These are phyloP conservation scores for Onchidella celtica DNA, from an alignment of 2,888 invertebrate species.

Conservation along the genomic window DNA sequence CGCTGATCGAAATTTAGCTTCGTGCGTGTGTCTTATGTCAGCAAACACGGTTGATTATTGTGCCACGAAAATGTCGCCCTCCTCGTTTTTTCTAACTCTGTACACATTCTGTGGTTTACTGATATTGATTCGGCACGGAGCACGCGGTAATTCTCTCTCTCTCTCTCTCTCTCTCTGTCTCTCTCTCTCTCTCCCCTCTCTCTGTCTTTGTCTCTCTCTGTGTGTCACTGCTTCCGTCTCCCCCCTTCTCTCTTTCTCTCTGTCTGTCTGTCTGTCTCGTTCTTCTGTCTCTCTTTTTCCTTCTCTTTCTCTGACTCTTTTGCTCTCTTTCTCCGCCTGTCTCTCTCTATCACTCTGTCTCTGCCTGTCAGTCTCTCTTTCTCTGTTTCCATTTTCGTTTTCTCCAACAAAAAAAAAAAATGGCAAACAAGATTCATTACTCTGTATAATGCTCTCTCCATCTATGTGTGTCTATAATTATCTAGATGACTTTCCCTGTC, in stretches of 20 bases:
- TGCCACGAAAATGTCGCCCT: neutral
- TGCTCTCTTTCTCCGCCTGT: neutral
- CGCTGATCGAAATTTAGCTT: too few species aligned
- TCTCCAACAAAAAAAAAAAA: too few species aligned
- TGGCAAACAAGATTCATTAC: too few species aligned
- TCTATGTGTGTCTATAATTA: too few species aligned
- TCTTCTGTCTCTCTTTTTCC: neutral
- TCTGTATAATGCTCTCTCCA: too few species aligned
- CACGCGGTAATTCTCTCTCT: neutral
- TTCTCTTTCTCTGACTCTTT: neutral
- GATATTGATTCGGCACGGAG: neutral
- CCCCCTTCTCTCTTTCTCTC: neutral
- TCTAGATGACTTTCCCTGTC: too few species aligned
- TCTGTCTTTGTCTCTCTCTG: neutral
- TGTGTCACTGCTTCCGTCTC: neutral
- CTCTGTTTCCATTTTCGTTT: neutral
- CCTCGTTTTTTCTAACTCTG: neutral
- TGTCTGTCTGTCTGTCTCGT: neutral
- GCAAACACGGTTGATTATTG: too few species aligned
- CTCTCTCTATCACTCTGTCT: neutral
- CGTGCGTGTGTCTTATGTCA: too few species aligned
- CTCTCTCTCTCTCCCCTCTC: neutral
- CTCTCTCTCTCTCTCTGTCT: neutral
- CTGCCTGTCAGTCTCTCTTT: neutral
- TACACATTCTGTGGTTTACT: neutral